Base-by-base conservation (phyloP, 2,797 vertebrate genomes). In the Notoglanidium macrostoma region DNA sequence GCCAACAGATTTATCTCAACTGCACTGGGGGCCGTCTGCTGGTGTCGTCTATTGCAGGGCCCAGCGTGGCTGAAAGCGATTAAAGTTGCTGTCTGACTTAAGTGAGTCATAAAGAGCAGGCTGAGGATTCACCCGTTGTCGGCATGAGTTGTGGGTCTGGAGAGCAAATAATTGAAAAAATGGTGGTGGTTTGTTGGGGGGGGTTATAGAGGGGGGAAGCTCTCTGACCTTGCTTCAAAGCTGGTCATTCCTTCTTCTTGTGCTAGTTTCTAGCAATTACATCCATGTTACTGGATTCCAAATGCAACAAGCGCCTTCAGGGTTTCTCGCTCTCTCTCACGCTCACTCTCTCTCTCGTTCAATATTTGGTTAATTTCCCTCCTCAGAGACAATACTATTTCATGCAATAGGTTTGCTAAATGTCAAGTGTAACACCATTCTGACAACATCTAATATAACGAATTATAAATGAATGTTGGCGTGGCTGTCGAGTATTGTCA, bases 261-360 rank as follows among this genome's bases (percentile, higher is more conserved):
- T 92, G 92, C 92, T 93, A 93, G 91, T 95, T 95, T 91, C 92
- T 92, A 92, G 93, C 95, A 94, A 94, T 96, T 95, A 95, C 93
- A 93, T 94, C 92, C 91, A 92, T 92, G 93, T 94, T 59, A 61
- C 32, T 14, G 90, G 92, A 93, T 94, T 95, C 92, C 91, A 40
- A 80, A 59, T 80, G 32, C 55, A 44, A 57, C 29, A 92, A 91
- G 90, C 92, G 92, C 94, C 95, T 93, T 79, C 74, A 90, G 94
- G 94, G 92, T 90, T 88, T 59, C 90, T 77, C 83, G 54, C 83
- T 84, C 76, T 65, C 65, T 26, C 90, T 93, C 92, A 89, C 84
- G 94, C 92, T 92, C 91, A 83, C 55, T 76, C 81, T 81, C 68
- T 84, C 78, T 40, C 35, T 32, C 63, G 65, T 79, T 32, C 80